phyloP scores from a whole-genome alignment of 2,797 vertebrate species.

The Chaunax sp. region DNA sequence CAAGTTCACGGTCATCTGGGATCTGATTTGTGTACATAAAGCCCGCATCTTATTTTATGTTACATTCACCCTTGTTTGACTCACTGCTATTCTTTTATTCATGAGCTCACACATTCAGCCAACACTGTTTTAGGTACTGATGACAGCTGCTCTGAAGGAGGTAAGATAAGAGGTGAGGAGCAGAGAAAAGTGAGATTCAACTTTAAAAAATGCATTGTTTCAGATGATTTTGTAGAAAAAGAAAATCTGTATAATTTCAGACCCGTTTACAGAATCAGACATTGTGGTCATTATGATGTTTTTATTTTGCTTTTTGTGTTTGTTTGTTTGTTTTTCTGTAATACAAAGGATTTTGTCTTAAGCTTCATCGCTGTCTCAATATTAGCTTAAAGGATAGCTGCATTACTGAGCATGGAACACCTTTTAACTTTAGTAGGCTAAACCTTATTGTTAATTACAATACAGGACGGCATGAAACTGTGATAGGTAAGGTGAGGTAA shows the following conservation, averaged over 20 bases:
- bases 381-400: too few species aligned
- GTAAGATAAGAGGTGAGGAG: conserved; percentile 17
- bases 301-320: too few species aligned
- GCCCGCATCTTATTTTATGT: background rate
- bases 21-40: conserved; percentile 5
- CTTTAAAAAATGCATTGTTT: background rate
- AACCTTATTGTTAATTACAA: background rate
- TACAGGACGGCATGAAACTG: background rate
- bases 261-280: background rate
- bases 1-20: background rate
- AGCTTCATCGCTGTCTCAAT: background rate
- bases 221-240: background rate
- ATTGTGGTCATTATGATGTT: too few species aligned
- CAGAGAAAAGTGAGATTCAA: conserved; percentile 10
- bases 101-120: conserved; percentile 53
- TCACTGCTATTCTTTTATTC: conserved; percentile 27
- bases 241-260: background rate
- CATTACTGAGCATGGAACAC: too few species aligned
- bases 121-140: conserved; percentile 38
- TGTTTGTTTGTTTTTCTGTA: background rate
- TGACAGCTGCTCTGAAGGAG: conserved; percentile 53
- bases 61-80: conserved; percentile 30
- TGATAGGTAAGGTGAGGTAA: too few species aligned
- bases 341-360: background rate
- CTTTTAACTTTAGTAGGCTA: too few species aligned